Evolutionary conservation across 2,797 vertebrate genomes (phyloP).

Genomic region (Anableps anableps): DNA sequence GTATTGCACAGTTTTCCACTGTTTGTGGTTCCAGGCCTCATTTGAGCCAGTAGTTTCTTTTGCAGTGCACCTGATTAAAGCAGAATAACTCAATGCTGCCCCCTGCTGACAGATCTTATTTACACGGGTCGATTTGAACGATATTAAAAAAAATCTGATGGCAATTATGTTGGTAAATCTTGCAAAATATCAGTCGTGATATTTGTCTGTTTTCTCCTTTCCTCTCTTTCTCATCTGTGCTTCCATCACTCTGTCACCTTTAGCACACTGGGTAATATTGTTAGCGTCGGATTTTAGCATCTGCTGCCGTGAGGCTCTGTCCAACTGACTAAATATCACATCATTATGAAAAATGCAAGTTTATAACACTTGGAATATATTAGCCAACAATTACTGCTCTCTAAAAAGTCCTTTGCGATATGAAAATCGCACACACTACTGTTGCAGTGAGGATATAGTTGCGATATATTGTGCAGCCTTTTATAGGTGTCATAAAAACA

Average conservation of each 20-base stretch:
- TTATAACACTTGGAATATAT: not conserved
- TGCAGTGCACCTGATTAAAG: not conserved
- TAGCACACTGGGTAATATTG: too few species aligned
- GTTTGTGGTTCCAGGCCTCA: not conserved
- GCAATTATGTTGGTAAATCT: not conserved
- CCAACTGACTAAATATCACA: not conserved
- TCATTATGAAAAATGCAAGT: not conserved
- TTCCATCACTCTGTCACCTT: not conserved
- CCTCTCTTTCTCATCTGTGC: not conserved
- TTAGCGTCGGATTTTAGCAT: too few species aligned
- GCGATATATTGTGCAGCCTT: not conserved
- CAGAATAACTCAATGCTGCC: not conserved
- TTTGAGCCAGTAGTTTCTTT: not conserved
- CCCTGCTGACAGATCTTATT: not conserved
- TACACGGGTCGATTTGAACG: too few species aligned
- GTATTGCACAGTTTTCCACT: not conserved
- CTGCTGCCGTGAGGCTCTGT: too few species aligned
- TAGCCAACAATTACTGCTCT: not conserved
- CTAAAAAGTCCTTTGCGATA: not conserved
- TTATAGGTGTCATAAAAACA: not conserved
- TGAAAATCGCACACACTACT: not conserved
- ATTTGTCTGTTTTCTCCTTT: not conserved
- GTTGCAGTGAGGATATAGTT: not conserved
- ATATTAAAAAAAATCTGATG: not conserved
- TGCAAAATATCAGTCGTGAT: not conserved